These are phyloP conservation scores for Cinclus cinclus DNA, from an alignment of 2,113 vertebrate genomes.

Conservation along the genomic window DNA sequence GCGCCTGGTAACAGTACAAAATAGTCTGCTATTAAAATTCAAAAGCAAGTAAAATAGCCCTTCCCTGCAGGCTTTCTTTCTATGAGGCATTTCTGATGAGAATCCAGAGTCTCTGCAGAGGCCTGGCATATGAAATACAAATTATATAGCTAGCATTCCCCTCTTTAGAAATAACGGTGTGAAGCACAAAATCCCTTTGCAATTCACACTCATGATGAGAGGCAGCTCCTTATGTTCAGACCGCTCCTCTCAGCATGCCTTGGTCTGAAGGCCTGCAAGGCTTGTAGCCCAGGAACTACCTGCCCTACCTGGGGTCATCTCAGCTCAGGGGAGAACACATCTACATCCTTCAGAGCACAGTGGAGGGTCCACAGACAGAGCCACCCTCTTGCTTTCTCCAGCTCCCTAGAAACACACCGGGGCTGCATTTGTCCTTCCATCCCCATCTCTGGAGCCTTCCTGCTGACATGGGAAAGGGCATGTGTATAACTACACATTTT, in stretches of 20 bases:
- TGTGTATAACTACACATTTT: background rate
- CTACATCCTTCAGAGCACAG: background rate
- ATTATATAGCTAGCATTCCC: constrained; percentile 14
- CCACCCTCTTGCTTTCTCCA: background rate
- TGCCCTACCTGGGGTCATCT: background rate
- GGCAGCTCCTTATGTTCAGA: background rate
- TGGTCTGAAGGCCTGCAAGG: background rate
- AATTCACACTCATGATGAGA: background rate
- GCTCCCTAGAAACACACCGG: background rate
- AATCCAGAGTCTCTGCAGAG: constrained; percentile 40
- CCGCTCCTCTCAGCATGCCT: background rate
- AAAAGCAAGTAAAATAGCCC: constrained; percentile 51
- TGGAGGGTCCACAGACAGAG: background rate
- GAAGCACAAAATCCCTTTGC: constrained; percentile 31
- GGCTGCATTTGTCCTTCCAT: background rate
- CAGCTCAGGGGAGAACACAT: background rate
- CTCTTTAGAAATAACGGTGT: constrained; percentile 5
- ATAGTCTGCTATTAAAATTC: constrained; percentile 45
- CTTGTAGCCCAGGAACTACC: background rate
- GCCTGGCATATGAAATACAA: constrained; percentile 28
- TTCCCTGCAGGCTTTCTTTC: constrained; percentile 40
- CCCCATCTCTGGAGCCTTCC: background rate
- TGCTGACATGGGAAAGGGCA: background rate
- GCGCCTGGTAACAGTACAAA: background rate
- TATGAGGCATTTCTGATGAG: constrained; percentile 48